Evolutionary conservation across 1,140 invertebrate species (phyloP).

Genomic region (Diabrotica virgifera): DNA sequence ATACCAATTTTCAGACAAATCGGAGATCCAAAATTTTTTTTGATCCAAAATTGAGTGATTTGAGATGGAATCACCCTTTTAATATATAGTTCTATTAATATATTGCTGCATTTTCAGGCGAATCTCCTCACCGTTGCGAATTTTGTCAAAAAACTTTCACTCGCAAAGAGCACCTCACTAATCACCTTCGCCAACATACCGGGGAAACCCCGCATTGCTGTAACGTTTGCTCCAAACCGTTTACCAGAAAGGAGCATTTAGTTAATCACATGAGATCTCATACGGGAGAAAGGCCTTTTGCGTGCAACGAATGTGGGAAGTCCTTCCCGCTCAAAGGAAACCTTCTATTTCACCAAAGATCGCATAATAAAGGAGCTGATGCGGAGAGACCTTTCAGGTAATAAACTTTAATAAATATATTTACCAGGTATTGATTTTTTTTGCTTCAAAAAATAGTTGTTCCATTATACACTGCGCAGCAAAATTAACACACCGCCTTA

Average conservation of each 20-base stretch:
- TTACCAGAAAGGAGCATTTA: slow-evolving; percentile 68
- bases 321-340: slow-evolving; percentile 81
- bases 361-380: slow-evolving; percentile 81
- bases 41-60: no score
- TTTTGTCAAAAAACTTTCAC: slow-evolving; percentile 80
- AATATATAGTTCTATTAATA: neutral
- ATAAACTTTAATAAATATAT: no score
- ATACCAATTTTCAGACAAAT: no score
- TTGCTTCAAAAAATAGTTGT: no score
- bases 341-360: slow-evolving; percentile 91
- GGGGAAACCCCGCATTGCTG: slow-evolving; percentile 73
- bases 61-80: no score
- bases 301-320: slow-evolving; percentile 80
- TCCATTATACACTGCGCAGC: no score
- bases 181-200: slow-evolving; percentile 69
- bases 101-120: slow-evolving; percentile 60
- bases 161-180: slow-evolving; percentile 75
- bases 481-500: no score
- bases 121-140: slow-evolving; percentile 78
- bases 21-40: no score
- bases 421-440: no score
- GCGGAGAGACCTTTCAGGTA: slow-evolving; percentile 79
- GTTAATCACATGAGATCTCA: slow-evolving; percentile 79
- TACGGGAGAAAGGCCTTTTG: slow-evolving; percentile 81
- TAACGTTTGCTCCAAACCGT: slow-evolving; percentile 67